phyloP scores from a whole-genome alignment of 2,113 vertebrate species.

The Rhineura floridana region DNA sequence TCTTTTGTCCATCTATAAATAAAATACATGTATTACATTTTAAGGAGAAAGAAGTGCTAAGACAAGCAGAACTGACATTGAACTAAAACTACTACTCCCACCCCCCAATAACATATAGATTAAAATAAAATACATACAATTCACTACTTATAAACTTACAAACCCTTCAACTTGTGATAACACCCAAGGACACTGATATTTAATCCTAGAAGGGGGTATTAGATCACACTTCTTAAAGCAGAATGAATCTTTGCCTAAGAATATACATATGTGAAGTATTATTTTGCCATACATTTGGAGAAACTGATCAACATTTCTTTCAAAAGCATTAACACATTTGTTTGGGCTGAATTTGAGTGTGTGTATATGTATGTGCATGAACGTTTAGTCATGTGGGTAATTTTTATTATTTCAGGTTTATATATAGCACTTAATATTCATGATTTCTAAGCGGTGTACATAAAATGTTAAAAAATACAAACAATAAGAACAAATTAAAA shows the following conservation, averaged over 20 bases:
- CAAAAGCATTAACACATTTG: not conserved
- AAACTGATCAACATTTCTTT: not conserved
- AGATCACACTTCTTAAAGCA: not conserved
- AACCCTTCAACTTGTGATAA: not conserved
- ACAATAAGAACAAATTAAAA: too few relatives aligned
- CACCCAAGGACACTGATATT: too few relatives aligned
- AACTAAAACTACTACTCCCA: not conserved
- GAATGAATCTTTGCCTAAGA: not conserved
- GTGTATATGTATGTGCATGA: not conserved
- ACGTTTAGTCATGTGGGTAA: not conserved
- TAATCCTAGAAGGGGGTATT: too few relatives aligned
- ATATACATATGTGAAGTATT: not conserved
- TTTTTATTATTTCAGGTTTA: too few relatives aligned
- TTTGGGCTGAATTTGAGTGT: not conserved
- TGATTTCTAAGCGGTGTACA: too few relatives aligned
- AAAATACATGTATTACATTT: slow-evolving; percentile 4
- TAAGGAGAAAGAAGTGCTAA: slow-evolving; percentile 14
- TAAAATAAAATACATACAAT: not conserved
- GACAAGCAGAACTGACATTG: not conserved
- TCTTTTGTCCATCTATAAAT: slow-evolving; percentile 91
- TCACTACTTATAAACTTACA: not conserved
- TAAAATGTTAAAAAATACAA: too few relatives aligned
- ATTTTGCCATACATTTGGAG: not conserved
- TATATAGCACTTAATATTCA: too few relatives aligned
- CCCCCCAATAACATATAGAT: not conserved